Percentiles rank a stretch among this genome's conserved stretches.
Evolutionary conservation across 2,797 vertebrate species (phyloP).

Genomic region (Acanthurus tractus): DNA sequence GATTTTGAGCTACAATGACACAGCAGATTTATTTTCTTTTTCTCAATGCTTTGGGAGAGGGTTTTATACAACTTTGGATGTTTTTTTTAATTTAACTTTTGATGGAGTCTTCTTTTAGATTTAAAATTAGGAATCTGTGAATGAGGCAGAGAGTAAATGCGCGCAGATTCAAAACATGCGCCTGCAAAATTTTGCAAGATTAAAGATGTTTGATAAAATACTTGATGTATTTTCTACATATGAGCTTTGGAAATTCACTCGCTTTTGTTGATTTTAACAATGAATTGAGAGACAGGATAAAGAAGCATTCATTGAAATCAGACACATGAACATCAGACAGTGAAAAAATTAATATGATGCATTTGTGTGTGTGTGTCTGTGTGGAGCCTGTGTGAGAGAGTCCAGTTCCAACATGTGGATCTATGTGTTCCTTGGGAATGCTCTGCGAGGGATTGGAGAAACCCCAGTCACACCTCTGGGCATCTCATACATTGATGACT

Average conservation of each 20-base stretch:
- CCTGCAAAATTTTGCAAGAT: background rate
- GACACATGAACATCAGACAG: too few species aligned
- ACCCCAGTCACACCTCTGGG: conserved; percentile 93
- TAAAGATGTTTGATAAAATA: background rate
- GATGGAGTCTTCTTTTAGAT: background rate
- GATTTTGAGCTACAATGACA: background rate
- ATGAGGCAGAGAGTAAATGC: background rate
- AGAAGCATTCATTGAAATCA: background rate
- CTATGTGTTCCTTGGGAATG: conserved; percentile 92
- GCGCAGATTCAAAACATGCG: background rate
- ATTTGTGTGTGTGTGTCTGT: conserved; percentile 21
- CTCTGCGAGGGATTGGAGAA: conserved; percentile 94
- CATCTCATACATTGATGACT: conserved; percentile 96
- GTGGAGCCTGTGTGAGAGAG: conserved; percentile 87
- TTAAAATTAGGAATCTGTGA: background rate
- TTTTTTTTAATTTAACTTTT: background rate
- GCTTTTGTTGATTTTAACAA: background rate
- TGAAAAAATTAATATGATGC: background rate
- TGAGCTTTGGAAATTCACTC: background rate
- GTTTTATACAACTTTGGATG: background rate
- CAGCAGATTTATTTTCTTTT: conserved; percentile 7
- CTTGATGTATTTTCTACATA: background rate
- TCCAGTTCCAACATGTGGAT: conserved; percentile 92
- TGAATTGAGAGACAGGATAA: background rate
- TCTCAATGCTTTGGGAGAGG: background rate